phyloP scores from a whole-genome alignment of 2,113 vertebrate species.

The cat (Felis catus) region DNA sequence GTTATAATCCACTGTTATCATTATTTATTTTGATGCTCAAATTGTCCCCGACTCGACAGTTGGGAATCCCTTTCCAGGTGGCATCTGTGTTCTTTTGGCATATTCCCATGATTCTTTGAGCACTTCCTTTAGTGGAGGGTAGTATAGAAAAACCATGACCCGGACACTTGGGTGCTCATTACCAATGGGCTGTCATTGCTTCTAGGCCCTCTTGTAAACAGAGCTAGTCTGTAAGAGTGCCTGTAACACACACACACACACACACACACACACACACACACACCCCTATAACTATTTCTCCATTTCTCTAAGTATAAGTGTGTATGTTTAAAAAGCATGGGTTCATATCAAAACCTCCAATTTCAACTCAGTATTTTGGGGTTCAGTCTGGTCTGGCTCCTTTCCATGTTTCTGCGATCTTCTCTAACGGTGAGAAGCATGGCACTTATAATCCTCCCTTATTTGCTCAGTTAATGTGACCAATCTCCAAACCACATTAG shows the following conservation, averaged over 20 bases:
- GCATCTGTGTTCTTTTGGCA: neutral
- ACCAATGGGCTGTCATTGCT: neutral
- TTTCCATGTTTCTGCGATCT: neutral
- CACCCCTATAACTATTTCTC: neutral
- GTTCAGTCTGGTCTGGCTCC: neutral
- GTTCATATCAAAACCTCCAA: neutral
- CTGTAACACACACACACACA: neutral
- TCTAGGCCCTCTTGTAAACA: constrained; percentile 12
- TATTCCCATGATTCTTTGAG: constrained; percentile 1
- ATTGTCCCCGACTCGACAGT: neutral
- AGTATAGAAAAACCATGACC: neutral
- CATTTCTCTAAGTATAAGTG: neutral
- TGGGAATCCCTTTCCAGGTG: neutral
- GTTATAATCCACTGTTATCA: neutral
- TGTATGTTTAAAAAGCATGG: neutral
- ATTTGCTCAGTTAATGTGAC: neutral
- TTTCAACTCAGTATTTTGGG: neutral
- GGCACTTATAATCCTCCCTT: neutral
- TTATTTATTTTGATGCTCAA: constrained; percentile 40
- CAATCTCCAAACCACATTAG: neutral
- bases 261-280: neutral
- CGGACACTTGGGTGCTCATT: neutral
- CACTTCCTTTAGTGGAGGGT: neutral
- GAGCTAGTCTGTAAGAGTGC: neutral
- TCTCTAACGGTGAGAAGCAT: neutral